Evolutionary conservation across 1,140 invertebrate genomes (phyloP).

Genomic region (Drosophila watanabei): DNA sequence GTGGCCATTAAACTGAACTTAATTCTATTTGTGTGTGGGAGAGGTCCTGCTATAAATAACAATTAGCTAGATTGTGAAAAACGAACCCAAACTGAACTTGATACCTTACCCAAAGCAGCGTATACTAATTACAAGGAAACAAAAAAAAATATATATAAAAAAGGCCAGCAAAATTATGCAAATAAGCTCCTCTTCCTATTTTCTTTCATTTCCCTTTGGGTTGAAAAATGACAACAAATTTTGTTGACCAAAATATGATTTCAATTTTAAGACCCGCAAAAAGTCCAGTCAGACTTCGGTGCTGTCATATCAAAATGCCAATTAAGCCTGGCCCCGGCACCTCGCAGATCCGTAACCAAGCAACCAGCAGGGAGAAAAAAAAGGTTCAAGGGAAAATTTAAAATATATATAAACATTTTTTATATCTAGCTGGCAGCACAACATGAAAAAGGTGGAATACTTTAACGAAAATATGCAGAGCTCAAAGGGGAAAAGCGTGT

Average conservation of each 20-base stretch:
- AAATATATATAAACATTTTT: slow-evolving; percentile 31
- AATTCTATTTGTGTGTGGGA: slow-evolving; percentile 61
- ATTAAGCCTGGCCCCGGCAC: slow-evolving; percentile 62
- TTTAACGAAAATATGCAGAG: slow-evolving; percentile 62
- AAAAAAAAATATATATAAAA: slow-evolving; percentile 25
- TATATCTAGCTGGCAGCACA: slow-evolving; percentile 10
- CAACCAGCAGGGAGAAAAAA: slow-evolving; percentile 15
- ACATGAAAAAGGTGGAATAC: slow-evolving; percentile 34
- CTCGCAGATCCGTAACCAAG: slow-evolving; percentile 41
- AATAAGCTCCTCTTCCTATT: slow-evolving; percentile 26
- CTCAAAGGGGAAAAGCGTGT: slow-evolving; percentile 33
- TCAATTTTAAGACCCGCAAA: slow-evolving; percentile 58
- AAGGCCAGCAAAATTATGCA: slow-evolving; percentile 49
- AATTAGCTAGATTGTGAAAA: slow-evolving; percentile 81
- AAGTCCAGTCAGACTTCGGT: slow-evolving; percentile 13
- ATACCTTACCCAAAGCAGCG: slow-evolving; percentile 29
- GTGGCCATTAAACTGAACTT: slow-evolving; percentile 69
- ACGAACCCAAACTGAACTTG: slow-evolving; percentile 44
- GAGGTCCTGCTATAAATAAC: slow-evolving; percentile 72
- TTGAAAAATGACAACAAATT: slow-evolving; percentile 1
- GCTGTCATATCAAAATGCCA: slow-evolving; percentile 79
- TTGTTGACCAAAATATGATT: slow-evolving; percentile 60
- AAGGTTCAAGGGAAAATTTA: slow-evolving; percentile 23
- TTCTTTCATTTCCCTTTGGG: slow-evolving; percentile 14
- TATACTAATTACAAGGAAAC: slow-evolving; percentile 68